Conservation (phyloP, 2,113 vertebrate genomes). For the Aegypius monachus region DNA sequence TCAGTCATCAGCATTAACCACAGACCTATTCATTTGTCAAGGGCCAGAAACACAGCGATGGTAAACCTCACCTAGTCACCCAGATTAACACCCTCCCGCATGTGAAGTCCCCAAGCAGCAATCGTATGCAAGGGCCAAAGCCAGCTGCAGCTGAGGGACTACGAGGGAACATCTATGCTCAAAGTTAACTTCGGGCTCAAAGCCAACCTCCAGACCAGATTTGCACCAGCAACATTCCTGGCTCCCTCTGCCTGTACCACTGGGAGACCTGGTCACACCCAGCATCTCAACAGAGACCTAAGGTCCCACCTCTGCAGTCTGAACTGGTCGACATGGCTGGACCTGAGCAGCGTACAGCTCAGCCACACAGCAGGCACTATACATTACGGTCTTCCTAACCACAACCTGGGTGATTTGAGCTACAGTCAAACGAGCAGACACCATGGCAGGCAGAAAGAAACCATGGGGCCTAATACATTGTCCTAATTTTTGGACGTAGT, state of each 20-base stretch:
- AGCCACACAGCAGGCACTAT: not conserved
- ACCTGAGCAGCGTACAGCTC: not conserved
- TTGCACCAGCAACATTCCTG: too few relatives aligned
- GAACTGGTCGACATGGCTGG: not conserved
- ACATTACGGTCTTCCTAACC: not conserved
- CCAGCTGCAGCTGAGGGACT: not conserved
- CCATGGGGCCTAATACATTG: fast-evolving
- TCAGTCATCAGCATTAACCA: not conserved
- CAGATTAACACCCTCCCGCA: not conserved
- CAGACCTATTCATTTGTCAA: not conserved
- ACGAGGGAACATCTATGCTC: fast-evolving
- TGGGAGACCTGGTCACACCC: not conserved
- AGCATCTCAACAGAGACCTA: not conserved
- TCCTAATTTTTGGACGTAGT: not conserved
- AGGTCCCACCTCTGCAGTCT: not conserved
- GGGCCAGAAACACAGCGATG: fast-evolving
- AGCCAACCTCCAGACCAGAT: not conserved
- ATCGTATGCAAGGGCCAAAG: not conserved
- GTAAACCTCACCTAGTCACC: not conserved
- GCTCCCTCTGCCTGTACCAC: not conserved
- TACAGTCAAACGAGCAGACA: not conserved
- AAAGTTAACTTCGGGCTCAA: not conserved
- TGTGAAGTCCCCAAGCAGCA: not conserved
- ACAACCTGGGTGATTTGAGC: not conserved
- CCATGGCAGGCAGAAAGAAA: not conserved